A percentile compares a stretch with the other conserved stretches of the same genome.
Evolutionary conservation across 2,888 invertebrate genomes (phyloP).

Genomic region (Diabrotica balteata): DNA sequence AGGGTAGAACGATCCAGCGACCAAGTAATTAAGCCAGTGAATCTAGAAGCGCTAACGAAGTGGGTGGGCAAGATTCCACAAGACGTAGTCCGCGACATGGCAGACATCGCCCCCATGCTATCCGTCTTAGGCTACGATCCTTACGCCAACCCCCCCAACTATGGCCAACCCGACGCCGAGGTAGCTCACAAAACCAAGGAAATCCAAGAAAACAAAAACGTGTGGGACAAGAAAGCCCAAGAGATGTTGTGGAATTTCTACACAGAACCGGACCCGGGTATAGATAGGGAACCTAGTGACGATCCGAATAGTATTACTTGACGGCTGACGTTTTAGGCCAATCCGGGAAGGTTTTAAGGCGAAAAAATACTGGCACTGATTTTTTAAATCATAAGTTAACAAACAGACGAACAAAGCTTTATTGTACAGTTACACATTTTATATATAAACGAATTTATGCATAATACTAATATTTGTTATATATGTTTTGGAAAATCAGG

Average conservation of each 20-base stretch:
- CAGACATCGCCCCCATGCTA: constrained; percentile 93
- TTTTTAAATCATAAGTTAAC: too few species aligned
- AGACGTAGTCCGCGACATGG: constrained; percentile 93
- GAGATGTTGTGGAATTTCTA: constrained; percentile 55
- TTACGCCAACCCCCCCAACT: constrained; percentile 93
- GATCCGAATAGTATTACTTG: constrained; percentile 54
- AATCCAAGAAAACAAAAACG: constrained; percentile 54
- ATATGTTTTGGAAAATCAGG: too few species aligned
- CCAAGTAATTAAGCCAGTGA: constrained; percentile 98
- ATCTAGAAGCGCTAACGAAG: constrained; percentile 92
- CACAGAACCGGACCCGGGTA: constrained; percentile 48
- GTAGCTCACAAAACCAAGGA: constrained; percentile 72
- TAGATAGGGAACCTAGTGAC: constrained; percentile 56
- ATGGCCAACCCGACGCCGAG: constrained; percentile 83
- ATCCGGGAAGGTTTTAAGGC: not conserved
- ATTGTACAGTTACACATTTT: too few species aligned
- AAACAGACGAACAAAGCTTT: too few species aligned
- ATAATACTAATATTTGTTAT: too few species aligned
- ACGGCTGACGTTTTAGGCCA: constrained; percentile 39
- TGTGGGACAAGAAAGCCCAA: constrained; percentile 59
- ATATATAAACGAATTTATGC: too few species aligned
- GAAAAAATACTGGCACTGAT: too few species aligned
- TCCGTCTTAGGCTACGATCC: constrained; percentile 88
- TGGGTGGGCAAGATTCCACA: constrained; percentile 90
- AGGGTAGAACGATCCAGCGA: constrained; percentile 97